A percentile compares a stretch with the other conserved stretches of the same genome.
Evolutionary conservation across 2,113 vertebrate genomes (phyloP).

Genomic region (Dicaeum eximium): DNA sequence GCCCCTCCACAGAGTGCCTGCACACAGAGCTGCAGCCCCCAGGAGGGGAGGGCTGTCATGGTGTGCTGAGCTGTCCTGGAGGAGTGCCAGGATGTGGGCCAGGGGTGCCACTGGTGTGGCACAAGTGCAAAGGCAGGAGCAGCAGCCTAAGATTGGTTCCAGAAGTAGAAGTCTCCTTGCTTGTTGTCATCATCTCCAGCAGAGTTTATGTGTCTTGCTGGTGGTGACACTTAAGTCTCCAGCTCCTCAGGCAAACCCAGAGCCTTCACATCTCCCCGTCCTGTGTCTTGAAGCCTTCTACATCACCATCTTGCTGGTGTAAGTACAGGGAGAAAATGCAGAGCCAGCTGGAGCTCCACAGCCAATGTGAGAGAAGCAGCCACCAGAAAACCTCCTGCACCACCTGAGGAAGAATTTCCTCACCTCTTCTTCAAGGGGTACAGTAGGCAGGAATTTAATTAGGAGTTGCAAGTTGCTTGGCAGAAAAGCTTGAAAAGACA

Average conservation of each 20-base stretch:
- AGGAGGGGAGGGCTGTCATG: not conserved
- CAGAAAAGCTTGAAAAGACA: not conserved
- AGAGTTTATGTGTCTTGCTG: not conserved
- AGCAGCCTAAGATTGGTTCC: fast-evolving
- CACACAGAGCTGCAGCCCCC: fast-evolving
- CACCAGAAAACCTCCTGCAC: not conserved
- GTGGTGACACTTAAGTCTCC: not conserved
- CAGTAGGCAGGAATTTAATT: not conserved
- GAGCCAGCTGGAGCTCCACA: not conserved
- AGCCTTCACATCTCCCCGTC: not conserved
- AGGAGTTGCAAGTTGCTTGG: not conserved
- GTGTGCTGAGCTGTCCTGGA: fast-evolving
- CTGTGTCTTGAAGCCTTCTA: not conserved
- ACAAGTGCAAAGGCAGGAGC: not conserved
- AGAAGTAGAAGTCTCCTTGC: not conserved
- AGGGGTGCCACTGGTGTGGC: fast-evolving
- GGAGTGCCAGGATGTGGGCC: fast-evolving
- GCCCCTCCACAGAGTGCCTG: not conserved
- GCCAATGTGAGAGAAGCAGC: not conserved
- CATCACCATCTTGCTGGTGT: not conserved
- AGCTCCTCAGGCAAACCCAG: fast-evolving
- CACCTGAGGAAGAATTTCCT: not conserved
- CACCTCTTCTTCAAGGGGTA: fast-evolving
- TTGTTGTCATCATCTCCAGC: not conserved
- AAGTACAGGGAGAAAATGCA: not conserved